Base-by-base conservation (phyloP, 2,797 vertebrate genomes). In the Lagocephalus sceleratus region DNA sequence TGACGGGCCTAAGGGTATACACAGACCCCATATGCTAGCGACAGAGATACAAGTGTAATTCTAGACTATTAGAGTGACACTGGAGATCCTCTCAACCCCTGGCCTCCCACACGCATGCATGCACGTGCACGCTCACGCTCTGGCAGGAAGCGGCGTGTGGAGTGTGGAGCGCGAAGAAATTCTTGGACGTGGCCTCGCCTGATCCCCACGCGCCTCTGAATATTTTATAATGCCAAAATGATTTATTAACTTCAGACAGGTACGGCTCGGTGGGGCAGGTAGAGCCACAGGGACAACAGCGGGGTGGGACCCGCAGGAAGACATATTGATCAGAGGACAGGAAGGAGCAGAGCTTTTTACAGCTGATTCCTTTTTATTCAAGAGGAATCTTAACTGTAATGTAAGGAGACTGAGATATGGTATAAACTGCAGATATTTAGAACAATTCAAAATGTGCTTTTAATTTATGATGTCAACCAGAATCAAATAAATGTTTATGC, bases 11-110 rank as follows among this genome's bases (percentile, higher is more conserved):
- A 91, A 93, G 94, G 95, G 93, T 94, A 91, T 92, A 93, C 93
- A 93, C 92, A 92, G 92, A 89, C 92, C 94, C 94, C 82, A 94
- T 95, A 94, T 94, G 94, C 94, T 90, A 82, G 90, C 90, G 91
- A 94, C 94, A 93, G 92, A 87, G 93, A 95, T 93, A 94, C 94
- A 94, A 96, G 94, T 94, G 93, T 96, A 95, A 96, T 94, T 95
- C 93, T 91, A 94, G 91, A 93, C 93, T 93, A 92, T 94, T 92
- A 93, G 90, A 95, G 92, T 94, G 94, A 96, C 94, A 94, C 91
- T 85, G 86, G 90, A 91, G 92, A 93, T 93, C 92, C 71, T 80
- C 62, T 20, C 66, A 79, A 81, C 75, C 79, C 58, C 46, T 35
- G 56, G 60, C 58, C 59, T 46, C 63, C 57, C 72, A 66, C 62